Evolutionary conservation across 1,140 invertebrate species (phyloP).

Genomic region (Palaemon carinicauda): DNA sequence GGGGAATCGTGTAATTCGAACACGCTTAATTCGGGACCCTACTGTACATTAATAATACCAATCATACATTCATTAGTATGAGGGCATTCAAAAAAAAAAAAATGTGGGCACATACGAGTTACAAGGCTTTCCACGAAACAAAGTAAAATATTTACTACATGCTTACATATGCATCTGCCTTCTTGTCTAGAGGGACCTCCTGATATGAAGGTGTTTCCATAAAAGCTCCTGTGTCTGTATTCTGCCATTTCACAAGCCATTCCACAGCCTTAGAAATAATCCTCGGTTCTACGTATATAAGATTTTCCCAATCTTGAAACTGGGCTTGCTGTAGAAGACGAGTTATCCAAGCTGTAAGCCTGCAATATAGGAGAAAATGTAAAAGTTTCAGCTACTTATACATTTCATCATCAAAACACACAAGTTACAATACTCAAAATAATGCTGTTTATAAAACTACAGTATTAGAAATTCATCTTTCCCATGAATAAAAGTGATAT

Average conservation of each 20-base stretch:
- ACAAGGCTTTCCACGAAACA: not conserved
- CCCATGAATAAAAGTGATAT: too few relatives aligned
- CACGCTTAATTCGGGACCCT: too few relatives aligned
- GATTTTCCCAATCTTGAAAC: slow-evolving; percentile 70
- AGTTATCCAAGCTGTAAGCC: slow-evolving; percentile 68
- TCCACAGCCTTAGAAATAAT: slow-evolving; percentile 63
- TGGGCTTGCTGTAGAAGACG: slow-evolving; percentile 65
- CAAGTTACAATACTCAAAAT: not conserved
- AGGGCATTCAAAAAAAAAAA: not conserved
- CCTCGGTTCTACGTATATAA: slow-evolving; percentile 66
- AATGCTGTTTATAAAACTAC: too few relatives aligned
- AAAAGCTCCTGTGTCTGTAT: slow-evolving; percentile 65
- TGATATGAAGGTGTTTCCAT: slow-evolving; percentile 63
- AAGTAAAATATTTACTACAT: not conserved
- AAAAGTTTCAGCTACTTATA: not conserved
- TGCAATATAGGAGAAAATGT: slow-evolving; percentile 37
- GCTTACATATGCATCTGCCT: slow-evolving; percentile 21
- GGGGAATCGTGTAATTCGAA: too few relatives aligned
- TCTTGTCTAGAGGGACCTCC: slow-evolving; percentile 49
- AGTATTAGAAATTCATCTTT: too few relatives aligned
- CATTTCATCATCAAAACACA: not conserved
- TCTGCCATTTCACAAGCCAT: slow-evolving; percentile 67
- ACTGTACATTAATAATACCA: too few relatives aligned
- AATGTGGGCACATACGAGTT: not conserved
- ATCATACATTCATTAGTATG: too few relatives aligned